Evolutionary conservation across 2,113 vertebrate species (phyloP).

Genomic region (Motacilla tschutschensis): DNA sequence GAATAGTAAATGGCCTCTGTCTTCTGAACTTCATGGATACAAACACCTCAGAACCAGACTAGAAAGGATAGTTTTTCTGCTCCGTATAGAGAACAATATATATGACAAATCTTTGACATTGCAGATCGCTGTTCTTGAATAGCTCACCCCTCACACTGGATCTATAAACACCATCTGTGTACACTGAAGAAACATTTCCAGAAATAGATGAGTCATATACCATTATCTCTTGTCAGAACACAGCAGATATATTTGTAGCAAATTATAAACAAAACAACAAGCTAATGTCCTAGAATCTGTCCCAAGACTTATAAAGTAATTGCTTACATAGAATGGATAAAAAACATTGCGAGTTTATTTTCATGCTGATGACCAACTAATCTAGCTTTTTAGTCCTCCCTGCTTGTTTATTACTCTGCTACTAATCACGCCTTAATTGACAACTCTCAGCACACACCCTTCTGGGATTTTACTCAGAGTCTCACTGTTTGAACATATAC

Average conservation of each 20-base stretch:
- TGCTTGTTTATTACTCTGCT: background rate
- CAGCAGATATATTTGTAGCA: background rate
- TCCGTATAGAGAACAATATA: background rate
- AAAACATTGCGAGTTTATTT: background rate
- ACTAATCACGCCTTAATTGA: background rate
- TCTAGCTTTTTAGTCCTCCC: background rate
- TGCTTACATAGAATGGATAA: background rate
- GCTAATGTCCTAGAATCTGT: background rate
- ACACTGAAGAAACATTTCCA: constrained; percentile 30
- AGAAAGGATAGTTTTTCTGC: background rate
- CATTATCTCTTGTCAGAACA: constrained; percentile 16
- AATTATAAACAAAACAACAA: constrained; percentile 36
- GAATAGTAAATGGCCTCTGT: constrained; percentile 3
- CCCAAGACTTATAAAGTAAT: background rate
- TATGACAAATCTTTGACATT: background rate
- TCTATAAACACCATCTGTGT: constrained; percentile 57
- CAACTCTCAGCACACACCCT: background rate
- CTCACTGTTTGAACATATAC: background rate
- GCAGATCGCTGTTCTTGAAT: background rate
- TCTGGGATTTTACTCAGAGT: background rate
- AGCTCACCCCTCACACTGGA: background rate
- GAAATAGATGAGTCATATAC: constrained; percentile 45
- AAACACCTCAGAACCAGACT: background rate
- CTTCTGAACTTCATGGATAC: background rate
- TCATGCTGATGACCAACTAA: background rate